Evolutionary conservation across 2,888 invertebrate genomes (phyloP).

Genomic region (Escarpia spicata): DNA sequence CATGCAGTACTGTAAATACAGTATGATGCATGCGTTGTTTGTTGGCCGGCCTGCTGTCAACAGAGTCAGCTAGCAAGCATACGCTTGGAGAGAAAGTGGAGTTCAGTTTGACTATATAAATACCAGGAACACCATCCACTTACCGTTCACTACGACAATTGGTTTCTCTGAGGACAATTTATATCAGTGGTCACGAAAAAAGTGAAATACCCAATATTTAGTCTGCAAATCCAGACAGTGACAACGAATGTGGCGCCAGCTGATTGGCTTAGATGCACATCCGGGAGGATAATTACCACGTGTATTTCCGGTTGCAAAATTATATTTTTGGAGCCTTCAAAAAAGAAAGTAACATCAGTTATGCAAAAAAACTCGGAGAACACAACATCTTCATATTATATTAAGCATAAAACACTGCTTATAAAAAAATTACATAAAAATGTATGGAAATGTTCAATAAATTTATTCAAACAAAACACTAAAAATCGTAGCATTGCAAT

Average conservation of each 20-base stretch:
- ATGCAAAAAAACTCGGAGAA: neutral
- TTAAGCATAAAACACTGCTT: neutral
- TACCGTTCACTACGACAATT: neutral
- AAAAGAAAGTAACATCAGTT: neutral
- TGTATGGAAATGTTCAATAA: too few species aligned
- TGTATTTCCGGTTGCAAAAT: neutral
- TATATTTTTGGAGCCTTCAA: neutral
- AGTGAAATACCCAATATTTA: neutral
- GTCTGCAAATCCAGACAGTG: slow-evolving; percentile 3
- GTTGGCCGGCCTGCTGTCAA: neutral
- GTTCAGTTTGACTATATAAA: neutral
- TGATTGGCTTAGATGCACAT: neutral
- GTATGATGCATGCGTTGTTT: neutral
- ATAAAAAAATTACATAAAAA: neutral
- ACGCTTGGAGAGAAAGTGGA: neutral
- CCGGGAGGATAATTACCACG: neutral
- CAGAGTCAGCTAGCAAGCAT: neutral
- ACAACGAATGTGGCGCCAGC: slow-evolving; percentile 16
- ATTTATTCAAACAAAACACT: too few species aligned
- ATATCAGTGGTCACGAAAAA: neutral
- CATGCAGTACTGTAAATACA: neutral
- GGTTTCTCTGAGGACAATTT: neutral
- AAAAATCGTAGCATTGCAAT: too few species aligned
- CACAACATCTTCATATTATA: neutral
- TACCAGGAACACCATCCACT: neutral